A percentile compares a stretch with the other conserved stretches of the same genome.
Evolutionary conservation across 2,888 invertebrate genomes (phyloP).

Genomic region (Rhopalosiphum nymphaeae): DNA sequence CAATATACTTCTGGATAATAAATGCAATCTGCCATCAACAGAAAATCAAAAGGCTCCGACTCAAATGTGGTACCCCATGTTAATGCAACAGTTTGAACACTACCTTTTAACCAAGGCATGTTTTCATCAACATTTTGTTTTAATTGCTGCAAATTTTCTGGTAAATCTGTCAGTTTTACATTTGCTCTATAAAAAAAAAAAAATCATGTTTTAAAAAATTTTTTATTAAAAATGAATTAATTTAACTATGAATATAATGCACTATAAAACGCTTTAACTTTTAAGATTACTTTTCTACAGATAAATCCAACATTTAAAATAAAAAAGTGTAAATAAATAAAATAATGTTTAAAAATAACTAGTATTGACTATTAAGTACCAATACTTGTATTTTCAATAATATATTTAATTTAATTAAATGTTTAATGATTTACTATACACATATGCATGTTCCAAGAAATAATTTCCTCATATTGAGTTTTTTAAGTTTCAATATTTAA

Average conservation of each 20-base stretch:
- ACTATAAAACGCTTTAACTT: neutral
- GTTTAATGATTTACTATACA: neutral
- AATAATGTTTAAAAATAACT: constrained; percentile 12
- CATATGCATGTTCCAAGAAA: neutral
- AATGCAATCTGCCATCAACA: constrained; percentile 73
- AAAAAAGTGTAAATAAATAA: neutral
- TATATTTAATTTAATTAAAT: neutral
- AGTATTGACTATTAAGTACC: neutral
- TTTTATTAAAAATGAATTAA: neutral
- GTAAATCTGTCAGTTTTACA: constrained; percentile 68
- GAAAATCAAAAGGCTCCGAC: constrained; percentile 70
- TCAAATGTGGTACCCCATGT: constrained; percentile 67
- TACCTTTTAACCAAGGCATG: constrained; percentile 65
- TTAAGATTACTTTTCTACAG: neutral
- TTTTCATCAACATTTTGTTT: constrained; percentile 67
- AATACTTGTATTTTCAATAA: neutral
- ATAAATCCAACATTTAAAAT: neutral
- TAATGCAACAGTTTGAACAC: constrained; percentile 66
- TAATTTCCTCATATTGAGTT: neutral
- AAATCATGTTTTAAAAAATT: neutral
- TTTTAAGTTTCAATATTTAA: neutral
- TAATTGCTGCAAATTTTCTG: constrained; percentile 67
- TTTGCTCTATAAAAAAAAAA: constrained; percentile 67
- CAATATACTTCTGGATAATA: constrained; percentile 75
- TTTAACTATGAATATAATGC: neutral